Conservation (phyloP, 2,888 invertebrate genomes). For the Coecobrya sp. region DNA sequence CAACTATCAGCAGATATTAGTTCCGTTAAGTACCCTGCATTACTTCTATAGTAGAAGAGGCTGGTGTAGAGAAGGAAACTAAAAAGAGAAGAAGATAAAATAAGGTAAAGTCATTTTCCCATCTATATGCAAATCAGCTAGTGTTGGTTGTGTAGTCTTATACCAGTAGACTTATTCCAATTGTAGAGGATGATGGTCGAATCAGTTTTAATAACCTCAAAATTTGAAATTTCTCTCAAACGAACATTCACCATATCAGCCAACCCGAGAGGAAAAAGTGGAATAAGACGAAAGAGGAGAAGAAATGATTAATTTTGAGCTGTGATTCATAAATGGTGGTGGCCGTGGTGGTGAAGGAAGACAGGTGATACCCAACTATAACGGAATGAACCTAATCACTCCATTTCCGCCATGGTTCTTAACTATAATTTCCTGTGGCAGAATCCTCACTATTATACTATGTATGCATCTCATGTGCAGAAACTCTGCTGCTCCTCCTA, state of each 20-base stretch:
- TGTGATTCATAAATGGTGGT: conserved; percentile 46
- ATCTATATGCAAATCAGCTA: conserved; percentile 85
- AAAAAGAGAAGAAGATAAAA: conserved; percentile 27
- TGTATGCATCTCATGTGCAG: not conserved
- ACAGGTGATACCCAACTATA: conserved; percentile 56
- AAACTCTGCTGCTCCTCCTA: not conserved
- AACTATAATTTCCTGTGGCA: conserved; percentile 42
- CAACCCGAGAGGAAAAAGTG: not conserved
- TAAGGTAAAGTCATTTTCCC: conserved; percentile 83
- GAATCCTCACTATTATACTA: not conserved
- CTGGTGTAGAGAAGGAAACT: not conserved
- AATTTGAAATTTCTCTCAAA: conserved; percentile 77
- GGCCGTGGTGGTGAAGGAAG: conserved; percentile 12
- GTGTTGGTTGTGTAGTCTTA: not conserved
- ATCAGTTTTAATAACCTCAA: conserved; percentile 81
- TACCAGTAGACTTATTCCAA: conserved; percentile 27
- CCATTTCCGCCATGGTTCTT: conserved; percentile 29
- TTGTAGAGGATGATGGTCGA: conserved; percentile 66
- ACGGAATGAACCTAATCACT: conserved; percentile 51
- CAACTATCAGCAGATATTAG: too few relatives aligned
- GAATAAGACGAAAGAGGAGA: conserved; percentile 10
- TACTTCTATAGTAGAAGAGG: not conserved
- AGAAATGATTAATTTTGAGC: conserved; percentile 79
- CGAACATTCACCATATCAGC: not conserved
- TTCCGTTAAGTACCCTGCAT: too few relatives aligned